Percentiles rank a stretch among this genome's conserved stretches.
Conservation (phyloP, 2,797 vertebrate genomes). For the Cuculus canorus region DNA sequence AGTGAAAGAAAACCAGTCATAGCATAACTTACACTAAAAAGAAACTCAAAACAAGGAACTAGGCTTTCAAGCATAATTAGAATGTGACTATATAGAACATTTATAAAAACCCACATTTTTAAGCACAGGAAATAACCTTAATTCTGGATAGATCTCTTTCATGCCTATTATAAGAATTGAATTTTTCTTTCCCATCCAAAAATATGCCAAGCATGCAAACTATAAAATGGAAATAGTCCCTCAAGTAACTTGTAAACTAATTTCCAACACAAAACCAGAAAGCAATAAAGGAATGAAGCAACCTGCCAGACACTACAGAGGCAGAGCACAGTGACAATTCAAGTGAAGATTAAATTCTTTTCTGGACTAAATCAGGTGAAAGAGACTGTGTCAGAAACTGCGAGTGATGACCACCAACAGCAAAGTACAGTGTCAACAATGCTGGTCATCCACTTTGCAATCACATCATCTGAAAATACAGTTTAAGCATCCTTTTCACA, state of each 20-base stretch:
- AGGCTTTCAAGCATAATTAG: neutral
- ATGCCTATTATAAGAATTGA: neutral
- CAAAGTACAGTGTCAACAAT: neutral
- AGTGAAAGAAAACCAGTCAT: neutral
- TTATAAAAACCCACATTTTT: neutral
- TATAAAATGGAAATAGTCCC: neutral
- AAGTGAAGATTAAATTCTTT: neutral
- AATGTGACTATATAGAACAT: neutral
- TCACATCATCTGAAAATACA: neutral
- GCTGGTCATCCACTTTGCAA: neutral
- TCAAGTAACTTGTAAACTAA: constrained; percentile 7
- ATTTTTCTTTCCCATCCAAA: neutral
- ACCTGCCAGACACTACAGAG: neutral
- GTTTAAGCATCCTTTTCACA: neutral
- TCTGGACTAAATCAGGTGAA: neutral
- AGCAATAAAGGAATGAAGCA: neutral
- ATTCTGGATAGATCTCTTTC: neutral
- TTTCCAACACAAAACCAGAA: neutral
- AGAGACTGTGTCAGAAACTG: neutral
- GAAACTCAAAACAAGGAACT: neutral
- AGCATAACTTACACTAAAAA: neutral
- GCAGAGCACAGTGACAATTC: neutral
- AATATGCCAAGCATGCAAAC: neutral
- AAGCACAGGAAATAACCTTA: neutral
- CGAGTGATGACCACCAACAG: neutral